Evolutionary conservation across 2,888 invertebrate genomes (phyloP), one percentile per base, ranked within the genome.

Genomic region (Euplexia lucipara): DNA sequence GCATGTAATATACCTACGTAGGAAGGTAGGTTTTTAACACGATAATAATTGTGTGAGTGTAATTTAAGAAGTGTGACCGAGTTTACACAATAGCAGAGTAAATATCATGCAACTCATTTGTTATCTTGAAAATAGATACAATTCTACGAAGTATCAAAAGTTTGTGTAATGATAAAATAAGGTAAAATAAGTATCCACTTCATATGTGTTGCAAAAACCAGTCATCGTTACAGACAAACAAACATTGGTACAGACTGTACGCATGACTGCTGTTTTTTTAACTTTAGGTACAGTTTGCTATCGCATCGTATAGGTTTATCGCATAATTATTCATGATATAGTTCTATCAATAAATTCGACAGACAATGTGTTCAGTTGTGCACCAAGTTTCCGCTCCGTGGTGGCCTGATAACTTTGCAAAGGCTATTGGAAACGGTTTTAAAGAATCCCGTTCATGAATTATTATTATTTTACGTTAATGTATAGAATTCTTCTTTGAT

Each of bases 51-150:
- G 35, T 41, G 44, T 54, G 54, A 42, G 20, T 51, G 37, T 54
- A 58, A 68, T 58, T 73, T 68, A 34, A 44, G 45, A 57, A 68
- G 16, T 30, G 34, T 68, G 53, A 52, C 76, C 51, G 51, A 70
- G 20, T 56, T 75, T 51, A 45, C 16, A 59, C 70, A 70, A 54
- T 52, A 9, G 18, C 12, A 12, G 8, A 16, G 44, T 22, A 39
- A 45, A 49, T 20, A 70, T 57, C 34, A 53, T 58, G 75, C 39
- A 69, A 75, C 69, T 34, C 8, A 67, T 35, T 58, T 69, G 30
- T 59, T 70, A 59, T 70, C 70, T 45, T 16, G 42, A 22, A 32
- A 48, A 39, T 35, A 53, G 12, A 20, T 54, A 35, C 26, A 8
- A 20, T 35, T 61, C 37, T 61, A n/a, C 26, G 14, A 20, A 37